phyloP scores from a whole-genome alignment of 2,113 vertebrate genomes.

The Saiga tatarica region DNA sequence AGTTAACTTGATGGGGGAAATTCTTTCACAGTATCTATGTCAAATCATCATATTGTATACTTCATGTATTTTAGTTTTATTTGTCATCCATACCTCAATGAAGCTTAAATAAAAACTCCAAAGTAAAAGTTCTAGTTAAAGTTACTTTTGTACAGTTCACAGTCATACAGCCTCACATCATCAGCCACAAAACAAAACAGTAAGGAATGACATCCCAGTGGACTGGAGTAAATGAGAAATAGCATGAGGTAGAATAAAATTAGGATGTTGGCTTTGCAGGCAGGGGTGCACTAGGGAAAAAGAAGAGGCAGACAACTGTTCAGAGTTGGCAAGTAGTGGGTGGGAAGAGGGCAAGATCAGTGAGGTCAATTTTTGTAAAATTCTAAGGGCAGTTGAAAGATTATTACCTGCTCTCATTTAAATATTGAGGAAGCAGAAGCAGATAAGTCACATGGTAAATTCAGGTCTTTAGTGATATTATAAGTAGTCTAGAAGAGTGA shows the following conservation, averaged over 20 bases:
- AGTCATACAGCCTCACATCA: neutral
- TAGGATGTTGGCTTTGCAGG: neutral
- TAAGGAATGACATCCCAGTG: neutral
- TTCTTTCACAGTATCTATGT: neutral
- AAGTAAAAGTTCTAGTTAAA: neutral
- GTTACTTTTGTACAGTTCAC: neutral
- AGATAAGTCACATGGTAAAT: neutral
- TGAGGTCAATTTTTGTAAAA: neutral
- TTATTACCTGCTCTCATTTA: neutral
- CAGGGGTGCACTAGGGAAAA: neutral
- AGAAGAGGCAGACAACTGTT: neutral
- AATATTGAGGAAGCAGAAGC: neutral
- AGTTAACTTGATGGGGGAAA: neutral
- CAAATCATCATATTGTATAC: neutral
- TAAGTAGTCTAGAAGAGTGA: neutral
- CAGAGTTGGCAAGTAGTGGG: neutral
- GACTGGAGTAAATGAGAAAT: neutral
- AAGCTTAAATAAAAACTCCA: neutral
- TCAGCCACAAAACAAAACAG: neutral
- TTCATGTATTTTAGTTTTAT: neutral
- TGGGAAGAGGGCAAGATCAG: neutral
- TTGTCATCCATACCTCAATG: neutral
- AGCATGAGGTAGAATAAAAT: neutral
- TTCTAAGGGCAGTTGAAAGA: neutral
- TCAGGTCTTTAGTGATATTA: neutral